These are phyloP conservation scores for Turritopsis rubra DNA, from an alignment of 30 jellyfish, hydroid and myxozoan genomes.

Conservation along the genomic window DNA sequence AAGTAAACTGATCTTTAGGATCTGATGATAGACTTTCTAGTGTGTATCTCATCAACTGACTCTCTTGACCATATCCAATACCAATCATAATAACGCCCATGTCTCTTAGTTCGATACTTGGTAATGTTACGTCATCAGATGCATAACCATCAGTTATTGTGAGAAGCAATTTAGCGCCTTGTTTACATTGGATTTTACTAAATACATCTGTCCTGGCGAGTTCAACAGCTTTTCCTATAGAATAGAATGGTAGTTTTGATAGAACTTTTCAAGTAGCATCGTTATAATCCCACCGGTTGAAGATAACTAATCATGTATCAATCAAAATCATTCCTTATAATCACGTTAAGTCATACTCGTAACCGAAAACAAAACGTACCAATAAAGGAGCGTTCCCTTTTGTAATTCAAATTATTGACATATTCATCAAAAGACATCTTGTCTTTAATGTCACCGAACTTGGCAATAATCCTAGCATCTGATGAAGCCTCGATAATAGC, in stretches of 20 bases:
- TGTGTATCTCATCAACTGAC: constrained; percentile 81
- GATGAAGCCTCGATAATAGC: constrained; percentile 87
- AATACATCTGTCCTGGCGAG: constrained; percentile 77
- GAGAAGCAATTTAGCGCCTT: constrained; percentile 58
- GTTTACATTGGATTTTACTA: constrained; percentile 56
- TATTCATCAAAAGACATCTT: constrained; percentile 54
- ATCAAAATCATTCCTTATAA: no score
- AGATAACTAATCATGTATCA: no score
- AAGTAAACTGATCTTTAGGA: constrained; percentile 67
- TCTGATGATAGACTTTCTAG: constrained; percentile 84
- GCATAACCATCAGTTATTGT: constrained; percentile 86
- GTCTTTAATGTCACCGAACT: constrained; percentile 59
- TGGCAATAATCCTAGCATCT: constrained; percentile 64
- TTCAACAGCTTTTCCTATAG: constrained; percentile 86
- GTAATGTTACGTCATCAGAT: constrained; percentile 83
- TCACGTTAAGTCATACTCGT: no score
- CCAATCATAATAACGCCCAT: constrained; percentile 73
- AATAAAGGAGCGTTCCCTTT: constrained; percentile 68
- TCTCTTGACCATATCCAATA: constrained; percentile 88
- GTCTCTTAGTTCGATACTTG: constrained; percentile 80
- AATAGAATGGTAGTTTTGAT: background rate
- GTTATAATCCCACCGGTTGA: no score
- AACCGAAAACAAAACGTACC: constrained; percentile 36
- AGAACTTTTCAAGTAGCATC: no score
- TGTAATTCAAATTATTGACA: constrained; percentile 45